A percentile compares a stretch with the other conserved stretches of the same genome.
Conservation (phyloP, 2,888 invertebrate species). For the Drosophila barbarae region DNA sequence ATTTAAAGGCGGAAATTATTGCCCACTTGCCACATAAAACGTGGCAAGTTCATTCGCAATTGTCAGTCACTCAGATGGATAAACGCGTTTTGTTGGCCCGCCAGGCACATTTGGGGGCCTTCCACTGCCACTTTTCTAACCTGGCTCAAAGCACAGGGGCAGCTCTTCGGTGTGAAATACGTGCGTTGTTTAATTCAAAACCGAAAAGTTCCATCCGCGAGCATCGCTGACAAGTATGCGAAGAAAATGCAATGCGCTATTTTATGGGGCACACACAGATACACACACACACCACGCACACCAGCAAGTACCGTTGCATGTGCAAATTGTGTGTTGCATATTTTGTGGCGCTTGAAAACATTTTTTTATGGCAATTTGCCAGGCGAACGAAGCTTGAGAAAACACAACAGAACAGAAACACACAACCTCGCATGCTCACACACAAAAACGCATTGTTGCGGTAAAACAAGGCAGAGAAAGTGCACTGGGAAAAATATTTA, state of each 20-base stretch:
- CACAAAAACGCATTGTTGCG: conserved; percentile 27
- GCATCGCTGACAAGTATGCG: conserved; percentile 32
- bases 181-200: conserved; percentile 54
- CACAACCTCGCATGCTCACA: background rate
- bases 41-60: conserved; percentile 28
- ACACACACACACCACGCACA: conserved; percentile 11
- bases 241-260: conserved; percentile 53
- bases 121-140: background rate
- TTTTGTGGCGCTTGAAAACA: conserved; percentile 70
- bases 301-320: conserved; percentile 43
- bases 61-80: conserved; percentile 37
- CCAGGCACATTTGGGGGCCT: conserved; percentile 29
- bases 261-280: conserved; percentile 23
- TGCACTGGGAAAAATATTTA: conserved; percentile 15
- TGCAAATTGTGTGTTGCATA: conserved; percentile 66
- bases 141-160: conserved; percentile 11
- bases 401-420: conserved; percentile 25
- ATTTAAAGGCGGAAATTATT: conserved; percentile 8
- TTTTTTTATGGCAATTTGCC: conserved; percentile 72
- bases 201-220: conserved; percentile 31
- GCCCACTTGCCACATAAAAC: conserved; percentile 5
- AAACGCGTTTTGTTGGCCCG: conserved; percentile 40
- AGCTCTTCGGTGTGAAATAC: conserved; percentile 51
- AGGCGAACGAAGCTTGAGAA: conserved; percentile 53
- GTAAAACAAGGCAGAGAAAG: conserved; percentile 26